Evolutionary conservation across 2,888 invertebrate species (phyloP), one percentile per base, ranked within the genome.

Genomic region (Drosophila anomelani): DNA sequence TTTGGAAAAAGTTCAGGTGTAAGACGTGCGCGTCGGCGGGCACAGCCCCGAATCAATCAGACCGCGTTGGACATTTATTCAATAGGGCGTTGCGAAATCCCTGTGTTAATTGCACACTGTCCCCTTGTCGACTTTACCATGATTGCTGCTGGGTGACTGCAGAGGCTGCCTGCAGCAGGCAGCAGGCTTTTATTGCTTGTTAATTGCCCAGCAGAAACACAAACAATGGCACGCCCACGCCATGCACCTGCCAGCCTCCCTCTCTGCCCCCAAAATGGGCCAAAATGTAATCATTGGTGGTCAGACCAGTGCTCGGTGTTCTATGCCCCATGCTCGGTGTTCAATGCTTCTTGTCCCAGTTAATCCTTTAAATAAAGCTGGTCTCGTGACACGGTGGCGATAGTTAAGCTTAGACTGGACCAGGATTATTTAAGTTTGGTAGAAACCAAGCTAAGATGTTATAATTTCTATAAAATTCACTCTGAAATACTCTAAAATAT

Each of bases 181-280:
- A 75, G 75, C 73, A 69, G 67, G 79, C 76, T 72, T 88, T 85
- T 88, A 86, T 83, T 83, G 86, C 88, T 80, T 85, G 84, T 85
- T 85, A 85, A 85, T 85, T 85, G 88, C 84, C 80, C 75, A 73
- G 77, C 75, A 79, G 79, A 76, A 82, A 69, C 60, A 72, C 76
- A 76, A 55, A 62, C 76, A 66, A 64, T 62, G 79, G 49, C 76
- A 84, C 83, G 79, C 87, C 87, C 54, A 55, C 69, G 61, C 61
- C 72, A 71, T 79, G 79, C 86, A 83, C 77, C 80, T 81, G 87
- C 59, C 71, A 51, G 34, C 43, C 57, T 49, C 57, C 49, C 26
- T 26, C 26, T 4, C 4, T 26, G 4, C 57, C 54, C 34, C 55
- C 73, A 32, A 36, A 47, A 8, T 56, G 73, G 53, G 29, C 44